A percentile compares a stretch with the other conserved stretches of the same genome.
phyloP scores from a whole-genome alignment of 2,888 invertebrate genomes.

The Lycia hirtaria region DNA sequence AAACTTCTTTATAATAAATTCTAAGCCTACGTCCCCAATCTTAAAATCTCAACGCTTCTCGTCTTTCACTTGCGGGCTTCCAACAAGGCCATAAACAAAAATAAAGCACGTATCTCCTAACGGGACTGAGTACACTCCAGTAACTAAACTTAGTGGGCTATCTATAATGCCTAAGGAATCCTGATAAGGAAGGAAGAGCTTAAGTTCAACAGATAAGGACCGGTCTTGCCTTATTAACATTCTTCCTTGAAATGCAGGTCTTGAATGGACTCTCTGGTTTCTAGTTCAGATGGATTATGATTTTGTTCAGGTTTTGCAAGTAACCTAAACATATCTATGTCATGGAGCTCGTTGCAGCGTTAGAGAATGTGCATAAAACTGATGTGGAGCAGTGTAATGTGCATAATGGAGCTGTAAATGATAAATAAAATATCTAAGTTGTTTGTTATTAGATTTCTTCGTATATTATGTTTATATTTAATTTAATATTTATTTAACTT shows the following conservation, averaged over 20 bases:
- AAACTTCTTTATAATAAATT: conserved; percentile 1
- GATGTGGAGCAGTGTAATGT: too few species aligned
- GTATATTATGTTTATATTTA: too few species aligned
- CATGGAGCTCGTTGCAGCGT: too few species aligned
- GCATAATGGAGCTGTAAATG: too few species aligned
- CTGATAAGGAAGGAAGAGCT: conserved; percentile 37
- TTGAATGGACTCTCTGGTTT: conserved; percentile 29
- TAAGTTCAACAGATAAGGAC: conserved; percentile 24
- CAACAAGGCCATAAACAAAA: conserved; percentile 29
- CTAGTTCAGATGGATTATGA: conserved; percentile 9
- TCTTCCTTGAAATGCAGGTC: conserved; percentile 36
- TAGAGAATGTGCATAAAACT: too few species aligned
- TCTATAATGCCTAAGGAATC: conserved; percentile 29
- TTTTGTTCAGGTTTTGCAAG: conserved; percentile 1
- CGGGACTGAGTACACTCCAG: conserved; percentile 40
- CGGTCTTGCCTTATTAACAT: conserved; percentile 36
- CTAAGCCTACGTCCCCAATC: not conserved
- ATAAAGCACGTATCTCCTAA: conserved; percentile 36
- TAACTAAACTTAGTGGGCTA: conserved; percentile 34
- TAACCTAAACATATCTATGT: too few species aligned
- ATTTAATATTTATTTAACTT: too few species aligned
- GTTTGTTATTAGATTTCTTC: too few species aligned
- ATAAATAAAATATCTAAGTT: too few species aligned
- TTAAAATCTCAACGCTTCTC: conserved; percentile 8
- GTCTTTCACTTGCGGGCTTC: conserved; percentile 15